Conservation (phyloP, 1,140 invertebrate species). For the Apocrypta bakeri region DNA sequence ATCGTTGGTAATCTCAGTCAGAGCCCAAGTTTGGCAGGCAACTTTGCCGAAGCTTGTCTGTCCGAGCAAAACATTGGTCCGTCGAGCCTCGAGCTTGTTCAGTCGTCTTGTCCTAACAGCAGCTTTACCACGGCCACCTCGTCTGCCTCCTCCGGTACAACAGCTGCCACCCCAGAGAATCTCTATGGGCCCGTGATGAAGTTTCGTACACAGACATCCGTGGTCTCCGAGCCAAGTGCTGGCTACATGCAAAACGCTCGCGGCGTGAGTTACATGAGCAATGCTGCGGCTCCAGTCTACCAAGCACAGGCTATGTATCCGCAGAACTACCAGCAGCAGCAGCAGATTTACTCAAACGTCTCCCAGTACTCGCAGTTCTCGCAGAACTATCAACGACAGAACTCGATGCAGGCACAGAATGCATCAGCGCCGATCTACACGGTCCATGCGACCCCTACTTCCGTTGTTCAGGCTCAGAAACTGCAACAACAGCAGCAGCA, state of each 20-base stretch:
- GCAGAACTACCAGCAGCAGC: conserved; percentile 62
- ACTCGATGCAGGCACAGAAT: conserved; percentile 51
- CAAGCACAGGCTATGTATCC: conserved; percentile 59
- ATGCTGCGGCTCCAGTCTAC: conserved; percentile 55
- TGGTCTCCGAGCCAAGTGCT: conserved; percentile 18
- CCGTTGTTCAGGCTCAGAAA: conserved; percentile 64
- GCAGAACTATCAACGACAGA: conserved; percentile 56
- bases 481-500: conserved; percentile 59
- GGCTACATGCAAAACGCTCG: conserved; percentile 55
- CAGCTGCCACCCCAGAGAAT: conserved; percentile 58
- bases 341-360: conserved; percentile 69
- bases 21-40: conserved; percentile 62
- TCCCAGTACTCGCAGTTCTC: conserved; percentile 64
- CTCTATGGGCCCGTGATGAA: conserved; percentile 71
- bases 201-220: conserved; percentile 65
- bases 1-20: conserved; percentile 71
- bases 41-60: conserved; percentile 62
- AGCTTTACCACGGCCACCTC: background rate
- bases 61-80: conserved; percentile 56
- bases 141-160: background rate
- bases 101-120: background rate
- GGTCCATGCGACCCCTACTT: conserved; percentile 62
- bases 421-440: conserved; percentile 63
- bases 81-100: conserved; percentile 52
- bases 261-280: conserved; percentile 50